Conservation (phyloP, 2,888 invertebrate genomes). For the Glomeris marginata region DNA sequence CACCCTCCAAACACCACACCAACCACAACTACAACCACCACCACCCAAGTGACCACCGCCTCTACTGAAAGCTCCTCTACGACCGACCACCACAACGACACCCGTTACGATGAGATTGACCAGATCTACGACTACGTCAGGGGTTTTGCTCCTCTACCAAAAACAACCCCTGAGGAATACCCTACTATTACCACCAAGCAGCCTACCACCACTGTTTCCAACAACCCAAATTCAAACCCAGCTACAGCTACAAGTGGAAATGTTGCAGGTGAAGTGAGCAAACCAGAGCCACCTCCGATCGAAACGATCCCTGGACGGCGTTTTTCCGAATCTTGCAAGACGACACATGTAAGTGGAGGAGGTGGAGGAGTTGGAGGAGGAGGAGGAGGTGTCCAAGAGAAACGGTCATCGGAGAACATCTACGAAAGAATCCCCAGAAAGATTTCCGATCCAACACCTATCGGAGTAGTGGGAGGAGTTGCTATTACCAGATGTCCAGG, state of each 20-base stretch:
- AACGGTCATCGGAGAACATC: conserved; percentile 5
- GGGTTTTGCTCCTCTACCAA: conserved; percentile 78
- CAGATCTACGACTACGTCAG: conserved; percentile 92
- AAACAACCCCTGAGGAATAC: conserved; percentile 27
- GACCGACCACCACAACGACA: conserved; percentile 38
- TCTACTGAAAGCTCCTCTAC: conserved; percentile 22
- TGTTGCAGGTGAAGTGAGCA: conserved; percentile 31
- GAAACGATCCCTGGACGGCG: conserved; percentile 63
- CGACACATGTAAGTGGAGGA: no score
- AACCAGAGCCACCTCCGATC: conserved; percentile 80
- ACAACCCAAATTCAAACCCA: conserved; percentile 7
- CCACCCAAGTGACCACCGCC: conserved; percentile 21
- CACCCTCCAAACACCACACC: conserved; percentile 28
- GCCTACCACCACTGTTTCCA: conserved; percentile 1
- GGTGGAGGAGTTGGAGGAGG: no score
- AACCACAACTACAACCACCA: conserved; percentile 33
- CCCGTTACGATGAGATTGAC: conserved; percentile 81
- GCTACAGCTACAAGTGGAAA: conserved; percentile 23
- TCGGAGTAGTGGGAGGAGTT: no score
- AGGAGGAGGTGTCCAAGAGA: background rate
- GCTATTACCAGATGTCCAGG: no score
- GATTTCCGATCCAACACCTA: background rate
- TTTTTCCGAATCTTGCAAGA: no score
- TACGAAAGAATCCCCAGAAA: conserved; percentile 12
- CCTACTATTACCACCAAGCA: conserved; percentile 4